A percentile compares a stretch with the other conserved stretches of the same genome.
Conservation (phyloP, 2,888 invertebrate genomes). For the Hydroisotoma schaefferi region DNA sequence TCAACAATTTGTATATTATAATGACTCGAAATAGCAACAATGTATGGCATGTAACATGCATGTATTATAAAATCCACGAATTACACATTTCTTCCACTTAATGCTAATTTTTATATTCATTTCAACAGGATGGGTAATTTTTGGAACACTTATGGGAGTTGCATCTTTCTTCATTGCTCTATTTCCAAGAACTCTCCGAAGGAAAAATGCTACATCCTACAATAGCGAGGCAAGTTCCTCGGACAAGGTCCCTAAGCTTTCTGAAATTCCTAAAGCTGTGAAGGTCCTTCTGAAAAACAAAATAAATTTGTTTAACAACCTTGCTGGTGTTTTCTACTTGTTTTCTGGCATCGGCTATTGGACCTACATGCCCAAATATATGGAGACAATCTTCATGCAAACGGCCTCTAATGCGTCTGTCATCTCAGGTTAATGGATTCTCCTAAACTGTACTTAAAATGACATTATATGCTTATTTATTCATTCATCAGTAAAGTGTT, state of each 20-base stretch:
- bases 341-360: slow-evolving; percentile 54
- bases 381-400: slow-evolving; percentile 57
- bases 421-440: slow-evolving; percentile 53
- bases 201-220: slow-evolving; percentile 32
- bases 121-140: slow-evolving; percentile 53
- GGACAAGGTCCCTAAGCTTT: too few relatives aligned
- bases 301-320: slow-evolving; percentile 53
- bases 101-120: slow-evolving; percentile 60
- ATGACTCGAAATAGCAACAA: too few relatives aligned
- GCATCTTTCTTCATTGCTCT: slow-evolving; percentile 63
- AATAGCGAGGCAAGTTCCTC: slow-evolving; percentile 20
- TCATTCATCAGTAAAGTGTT: slow-evolving; percentile 16
- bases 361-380: slow-evolving; percentile 58
- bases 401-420: slow-evolving; percentile 56
- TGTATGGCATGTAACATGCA: too few relatives aligned
- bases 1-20: too few relatives aligned
- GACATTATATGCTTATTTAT: neutral
- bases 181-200: slow-evolving; percentile 61
- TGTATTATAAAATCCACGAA: neutral
- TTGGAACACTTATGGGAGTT: slow-evolving; percentile 59
- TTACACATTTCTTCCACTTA: slow-evolving; percentile 47
- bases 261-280: slow-evolving; percentile 60
- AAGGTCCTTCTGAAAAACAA: slow-evolving; percentile 58
- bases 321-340: slow-evolving; percentile 54
- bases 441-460: neutral